Percentiles rank a stretch among this genome's conserved stretches.
Conservation (phyloP, 2,797 vertebrate species). For the Serranus cabrilla region DNA sequence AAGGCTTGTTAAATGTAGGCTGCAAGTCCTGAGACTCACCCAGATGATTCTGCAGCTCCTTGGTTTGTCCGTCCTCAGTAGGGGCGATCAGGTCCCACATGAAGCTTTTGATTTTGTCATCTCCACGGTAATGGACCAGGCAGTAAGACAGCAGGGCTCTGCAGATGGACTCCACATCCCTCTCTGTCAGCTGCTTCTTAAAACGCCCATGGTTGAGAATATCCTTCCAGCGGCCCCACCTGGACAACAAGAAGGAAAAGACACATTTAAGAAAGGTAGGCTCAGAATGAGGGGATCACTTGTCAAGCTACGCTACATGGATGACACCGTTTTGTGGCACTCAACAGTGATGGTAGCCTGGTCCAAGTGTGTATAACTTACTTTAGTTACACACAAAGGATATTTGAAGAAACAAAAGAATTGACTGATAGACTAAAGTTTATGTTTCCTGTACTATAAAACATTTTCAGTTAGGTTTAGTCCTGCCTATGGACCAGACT, state of each 20-base stretch:
- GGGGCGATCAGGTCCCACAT: conserved; percentile 99
- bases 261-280: neutral
- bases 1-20: neutral
- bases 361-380: neutral
- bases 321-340: neutral
- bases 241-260: conserved; percentile 64
- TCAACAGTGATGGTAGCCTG: neutral
- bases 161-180: conserved; percentile 97
- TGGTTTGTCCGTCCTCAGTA: conserved; percentile 94
- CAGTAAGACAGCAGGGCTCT: conserved; percentile 95
- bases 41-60: conserved; percentile 97
- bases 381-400: neutral
- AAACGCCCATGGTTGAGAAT: conserved; percentile 97
- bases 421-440: neutral
- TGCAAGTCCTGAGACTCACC: conserved; percentile 82
- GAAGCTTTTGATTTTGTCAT: conserved; percentile 99
- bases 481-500: neutral
- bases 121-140: conserved; percentile 96
- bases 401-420: neutral
- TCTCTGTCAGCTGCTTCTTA: conserved; percentile 95
- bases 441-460: neutral
- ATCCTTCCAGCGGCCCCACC: conserved; percentile 98
- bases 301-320: neutral
- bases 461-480: neutral
- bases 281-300: neutral